Conservation (phyloP, 2,113 vertebrate species). For the Ivindomyrus marchei region DNA sequence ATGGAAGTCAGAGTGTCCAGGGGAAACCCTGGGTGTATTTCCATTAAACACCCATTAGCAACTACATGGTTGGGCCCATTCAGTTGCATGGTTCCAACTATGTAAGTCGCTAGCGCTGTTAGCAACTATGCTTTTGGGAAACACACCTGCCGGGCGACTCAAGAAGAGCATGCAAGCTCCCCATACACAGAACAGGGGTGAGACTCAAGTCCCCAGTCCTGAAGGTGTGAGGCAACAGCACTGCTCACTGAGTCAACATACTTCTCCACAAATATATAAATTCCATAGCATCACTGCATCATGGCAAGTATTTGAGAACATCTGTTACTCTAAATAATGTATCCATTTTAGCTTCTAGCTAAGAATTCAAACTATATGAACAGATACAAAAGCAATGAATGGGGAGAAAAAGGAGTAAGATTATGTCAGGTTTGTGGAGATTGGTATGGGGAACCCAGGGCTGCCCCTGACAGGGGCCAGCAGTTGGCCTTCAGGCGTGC, state of each 20-base stretch:
- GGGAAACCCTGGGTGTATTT: neutral
- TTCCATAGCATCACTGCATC: neutral
- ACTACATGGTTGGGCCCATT: neutral
- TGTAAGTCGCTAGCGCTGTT: neutral
- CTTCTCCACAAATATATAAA: neutral
- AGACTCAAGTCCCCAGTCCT: neutral
- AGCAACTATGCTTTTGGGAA: neutral
- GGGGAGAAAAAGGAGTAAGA: neutral
- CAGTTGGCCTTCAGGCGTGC: neutral
- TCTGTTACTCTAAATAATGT: neutral
- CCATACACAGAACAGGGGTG: neutral
- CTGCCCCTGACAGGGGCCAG: neutral
- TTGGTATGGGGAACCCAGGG: neutral
- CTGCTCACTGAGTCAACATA: neutral
- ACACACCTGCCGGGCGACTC: neutral
- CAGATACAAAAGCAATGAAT: neutral
- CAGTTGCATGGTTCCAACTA: neutral
- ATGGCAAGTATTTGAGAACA: neutral
- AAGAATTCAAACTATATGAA: neutral
- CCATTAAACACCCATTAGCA: neutral
- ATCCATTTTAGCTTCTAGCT: neutral
- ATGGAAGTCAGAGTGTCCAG: neutral
- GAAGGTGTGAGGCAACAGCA: neutral
- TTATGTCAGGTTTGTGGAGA: neutral
- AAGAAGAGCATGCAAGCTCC: neutral